Conservation (phyloP, 2,888 invertebrate species). For the Caenorhabditis wallacei region DNA sequence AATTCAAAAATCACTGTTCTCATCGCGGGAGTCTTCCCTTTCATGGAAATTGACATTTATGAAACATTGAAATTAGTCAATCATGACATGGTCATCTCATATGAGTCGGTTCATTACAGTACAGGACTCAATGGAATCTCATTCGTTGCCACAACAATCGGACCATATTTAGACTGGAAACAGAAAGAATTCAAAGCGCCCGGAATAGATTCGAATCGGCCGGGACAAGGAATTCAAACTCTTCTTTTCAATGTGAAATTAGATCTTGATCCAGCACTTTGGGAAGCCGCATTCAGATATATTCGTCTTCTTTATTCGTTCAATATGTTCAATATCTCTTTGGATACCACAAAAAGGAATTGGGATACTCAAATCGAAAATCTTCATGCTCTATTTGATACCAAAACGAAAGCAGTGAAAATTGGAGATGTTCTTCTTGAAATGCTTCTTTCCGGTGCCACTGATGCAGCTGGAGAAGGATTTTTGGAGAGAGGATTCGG, state of each 20-base stretch:
- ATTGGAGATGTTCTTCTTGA: constrained; percentile 62
- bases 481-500: constrained; percentile 58
- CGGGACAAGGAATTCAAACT: constrained; percentile 37
- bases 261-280: constrained; percentile 26
- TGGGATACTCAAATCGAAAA: constrained; percentile 38
- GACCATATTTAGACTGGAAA: constrained; percentile 45
- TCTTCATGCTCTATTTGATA: constrained; percentile 51
- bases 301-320: constrained; percentile 48
- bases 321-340: constrained; percentile 28
- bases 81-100: constrained; percentile 22
- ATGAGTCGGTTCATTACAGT: constrained; percentile 52
- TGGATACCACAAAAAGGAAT: constrained; percentile 49
- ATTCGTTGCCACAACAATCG: constrained; percentile 38
- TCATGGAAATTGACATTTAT: constrained; percentile 45
- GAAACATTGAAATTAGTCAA: background rate
- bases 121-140: constrained; percentile 38
- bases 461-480: constrained; percentile 56
- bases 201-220: background rate
- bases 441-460: constrained; percentile 55
- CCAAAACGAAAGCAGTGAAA: constrained; percentile 34
- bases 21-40: constrained; percentile 54
- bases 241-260: constrained; percentile 55
- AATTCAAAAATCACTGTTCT: constrained; percentile 45
- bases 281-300: constrained; percentile 59
- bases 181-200: constrained; percentile 25